Conservation (phyloP, 2,113 vertebrate species). For the Nycticryphes semicollaris region DNA sequence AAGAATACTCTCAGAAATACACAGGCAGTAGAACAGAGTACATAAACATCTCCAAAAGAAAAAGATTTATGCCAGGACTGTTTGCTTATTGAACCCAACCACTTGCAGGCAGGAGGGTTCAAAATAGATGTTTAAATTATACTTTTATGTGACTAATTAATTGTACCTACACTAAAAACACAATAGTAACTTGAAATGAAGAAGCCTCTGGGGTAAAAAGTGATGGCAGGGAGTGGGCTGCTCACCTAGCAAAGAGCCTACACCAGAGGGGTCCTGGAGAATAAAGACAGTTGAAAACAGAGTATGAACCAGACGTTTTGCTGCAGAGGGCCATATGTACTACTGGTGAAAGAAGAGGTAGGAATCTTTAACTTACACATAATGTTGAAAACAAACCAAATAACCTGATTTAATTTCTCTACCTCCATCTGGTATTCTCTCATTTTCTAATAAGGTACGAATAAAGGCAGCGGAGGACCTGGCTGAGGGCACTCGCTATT, state of each 20-base stretch:
- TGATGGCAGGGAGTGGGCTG: not conserved
- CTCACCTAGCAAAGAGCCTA: not conserved
- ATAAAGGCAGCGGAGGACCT: not conserved
- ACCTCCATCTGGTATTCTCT: not conserved
- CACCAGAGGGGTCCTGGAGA: not conserved
- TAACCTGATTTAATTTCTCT: not conserved
- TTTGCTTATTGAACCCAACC: not conserved
- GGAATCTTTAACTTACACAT: not conserved
- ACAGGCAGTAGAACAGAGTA: not conserved
- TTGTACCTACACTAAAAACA: not conserved
- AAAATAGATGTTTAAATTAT: not conserved
- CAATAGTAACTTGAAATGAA: not conserved
- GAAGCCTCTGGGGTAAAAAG: not conserved
- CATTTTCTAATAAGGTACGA: not conserved
- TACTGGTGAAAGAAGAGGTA: not conserved
- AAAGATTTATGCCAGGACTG: not conserved
- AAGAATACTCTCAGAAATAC: not conserved
- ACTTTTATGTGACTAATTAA: not conserved
- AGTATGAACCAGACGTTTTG: not conserved
- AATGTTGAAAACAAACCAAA: not conserved
- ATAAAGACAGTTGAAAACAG: not conserved
- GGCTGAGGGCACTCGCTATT: not conserved
- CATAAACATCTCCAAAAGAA: not conserved
- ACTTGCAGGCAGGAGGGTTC: not conserved
- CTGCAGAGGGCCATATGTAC: rapidly evolving